Evolutionary conservation across 2,113 vertebrate species (phyloP), one percentile per base, ranked within the genome.

Genomic region (Macrotus californicus): DNA sequence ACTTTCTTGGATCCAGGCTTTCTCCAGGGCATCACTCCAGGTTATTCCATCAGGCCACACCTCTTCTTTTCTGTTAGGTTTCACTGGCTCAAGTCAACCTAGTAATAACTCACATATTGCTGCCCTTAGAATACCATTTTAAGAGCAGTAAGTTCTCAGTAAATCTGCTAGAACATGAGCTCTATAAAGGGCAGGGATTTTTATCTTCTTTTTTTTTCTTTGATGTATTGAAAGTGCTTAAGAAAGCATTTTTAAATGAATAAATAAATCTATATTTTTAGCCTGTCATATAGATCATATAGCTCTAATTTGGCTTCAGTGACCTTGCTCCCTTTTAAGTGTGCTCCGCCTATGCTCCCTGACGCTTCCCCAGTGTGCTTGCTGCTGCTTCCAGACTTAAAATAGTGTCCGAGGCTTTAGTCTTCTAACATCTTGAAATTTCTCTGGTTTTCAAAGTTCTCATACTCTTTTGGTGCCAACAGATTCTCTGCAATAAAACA

Each of bases 261-360:
- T 89, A 95, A 83, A 46, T 79, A 92, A 87, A 80, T 66, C 39
- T 84, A 3, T 80, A 36, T 89, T 87, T 82, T 92, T 93, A 87
- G 15, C 31, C 26, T 66, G 24, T 80, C 29, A 41, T 16, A 41
- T 83, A 75, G 29, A 43, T 76, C 29, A 41, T 21, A 36, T 79
- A 75, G 29, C 39, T 89, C 54, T 76, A 41, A 39, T 80, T 75
- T 82, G n/a, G 21, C 29, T 75, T 96, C 29, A 46, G 8, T 48
- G 64, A 75, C 34, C 43, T 94, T 61, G 48, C 15, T 34, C 87
- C 46, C 21, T 77, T 95, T 76, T 64, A 84, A 92, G 56, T 66
- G 13, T 36, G 5, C 75, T 43, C 34, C 31, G 81, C 39, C 39
- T 82, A 1, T n/a, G 93, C 11, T 82, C 10, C 50, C 90, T 92